Percentiles rank a stretch among this genome's conserved stretches.
phyloP scores from a whole-genome alignment of 2,797 vertebrate species.

The Dallia pectoralis region DNA sequence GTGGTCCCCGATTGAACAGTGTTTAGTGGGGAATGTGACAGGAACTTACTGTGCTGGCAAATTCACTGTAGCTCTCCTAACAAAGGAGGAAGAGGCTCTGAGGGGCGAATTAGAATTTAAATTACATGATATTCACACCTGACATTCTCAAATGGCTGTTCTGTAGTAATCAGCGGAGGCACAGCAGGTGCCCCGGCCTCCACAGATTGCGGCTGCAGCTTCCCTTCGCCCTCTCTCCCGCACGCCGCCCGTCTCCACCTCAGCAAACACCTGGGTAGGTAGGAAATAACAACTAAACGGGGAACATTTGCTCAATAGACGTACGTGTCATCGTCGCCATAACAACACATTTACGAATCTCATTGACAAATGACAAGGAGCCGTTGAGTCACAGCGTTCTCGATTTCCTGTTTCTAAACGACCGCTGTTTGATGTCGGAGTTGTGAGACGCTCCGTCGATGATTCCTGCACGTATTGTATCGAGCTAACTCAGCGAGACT shows the following conservation, averaged over 20 bases:
- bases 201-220: constrained; percentile 52
- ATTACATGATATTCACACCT: constrained; percentile 40
- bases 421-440: too few relatives aligned
- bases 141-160: constrained; percentile 28
- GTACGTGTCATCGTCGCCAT: not conserved
- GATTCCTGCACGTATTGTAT: too few relatives aligned
- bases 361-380: not conserved
- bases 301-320: not conserved
- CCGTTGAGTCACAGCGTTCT: too few relatives aligned
- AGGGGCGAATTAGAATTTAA: constrained; percentile 38
- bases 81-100: constrained; percentile 33
- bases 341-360: not conserved
- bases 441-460: too few relatives aligned
- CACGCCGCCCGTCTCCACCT: not conserved
- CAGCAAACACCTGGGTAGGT: not conserved
- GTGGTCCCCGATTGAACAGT: not conserved
- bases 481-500: not conserved
- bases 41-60: constrained; percentile 4
- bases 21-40: not conserved
- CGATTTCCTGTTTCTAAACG: too few relatives aligned
- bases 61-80: constrained; percentile 19
- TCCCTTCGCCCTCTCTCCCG: constrained; percentile 24
- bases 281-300: not conserved
- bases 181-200: constrained; percentile 60
- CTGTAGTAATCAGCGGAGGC: constrained; percentile 48